A percentile compares a stretch with the other conserved stretches of the same genome.
Evolutionary conservation across 1,140 invertebrate genomes (phyloP).

Genomic region (Drosophila trapezifrons): DNA sequence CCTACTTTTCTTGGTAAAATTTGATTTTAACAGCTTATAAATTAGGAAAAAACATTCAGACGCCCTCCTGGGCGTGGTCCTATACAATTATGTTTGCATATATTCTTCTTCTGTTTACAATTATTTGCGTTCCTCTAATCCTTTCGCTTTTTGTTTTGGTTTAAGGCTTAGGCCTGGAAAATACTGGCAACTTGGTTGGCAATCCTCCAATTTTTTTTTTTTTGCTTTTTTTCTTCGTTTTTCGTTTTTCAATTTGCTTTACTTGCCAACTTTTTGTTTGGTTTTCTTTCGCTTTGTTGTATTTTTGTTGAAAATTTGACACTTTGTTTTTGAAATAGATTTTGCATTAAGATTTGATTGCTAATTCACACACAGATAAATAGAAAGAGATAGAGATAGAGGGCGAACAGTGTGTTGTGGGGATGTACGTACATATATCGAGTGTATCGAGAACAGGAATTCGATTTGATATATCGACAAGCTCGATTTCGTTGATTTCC

Average conservation of each 20-base stretch:
- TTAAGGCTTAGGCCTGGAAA: slow-evolving; percentile 53
- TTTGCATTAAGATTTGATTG: slow-evolving; percentile 33
- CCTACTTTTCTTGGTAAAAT: slow-evolving; percentile 51
- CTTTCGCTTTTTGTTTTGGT: slow-evolving; percentile 18
- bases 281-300: slow-evolving; percentile 21
- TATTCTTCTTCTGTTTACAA: slow-evolving; percentile 29
- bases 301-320: slow-evolving; percentile 58
- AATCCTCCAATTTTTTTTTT: slow-evolving; percentile 38
- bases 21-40: slow-evolving; percentile 74
- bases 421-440: neutral
- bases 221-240: neutral
- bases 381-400: slow-evolving; percentile 15
- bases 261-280: slow-evolving; percentile 21
- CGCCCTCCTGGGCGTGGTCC: slow-evolving; percentile 10
- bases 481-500: neutral
- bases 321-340: slow-evolving; percentile 51
- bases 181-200: slow-evolving; percentile 48
- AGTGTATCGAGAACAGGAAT: neutral
- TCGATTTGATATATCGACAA: neutral
- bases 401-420: slow-evolving; percentile 11
- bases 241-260: slow-evolving; percentile 8
- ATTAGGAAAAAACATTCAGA: slow-evolving; percentile 52
- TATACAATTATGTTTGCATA: slow-evolving; percentile 54
- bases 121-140: slow-evolving; percentile 31
- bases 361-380: slow-evolving; percentile 43